phyloP scores from a whole-genome alignment of 1,140 invertebrate species.

The Bradynema listronoti region DNA sequence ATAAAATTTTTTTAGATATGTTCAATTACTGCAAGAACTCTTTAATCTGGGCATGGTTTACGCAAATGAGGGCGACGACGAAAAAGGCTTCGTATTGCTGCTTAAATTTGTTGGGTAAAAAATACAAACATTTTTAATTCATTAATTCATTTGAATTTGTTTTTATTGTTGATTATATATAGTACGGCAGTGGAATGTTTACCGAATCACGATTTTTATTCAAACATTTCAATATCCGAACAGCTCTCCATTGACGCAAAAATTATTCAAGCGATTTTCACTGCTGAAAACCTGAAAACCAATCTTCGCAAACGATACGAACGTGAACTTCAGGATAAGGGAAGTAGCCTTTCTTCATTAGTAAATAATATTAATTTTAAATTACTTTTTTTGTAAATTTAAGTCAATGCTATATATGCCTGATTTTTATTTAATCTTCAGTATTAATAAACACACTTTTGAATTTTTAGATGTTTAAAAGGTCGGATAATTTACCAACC shows the following conservation, averaged over 20 bases:
- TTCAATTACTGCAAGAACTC: constrained; percentile 7
- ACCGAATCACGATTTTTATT: constrained; percentile 4
- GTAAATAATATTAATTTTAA: too few species aligned
- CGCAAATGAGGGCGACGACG: constrained; percentile 3
- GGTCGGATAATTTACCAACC: too few species aligned
- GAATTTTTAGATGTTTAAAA: too few species aligned
- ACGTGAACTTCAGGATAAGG: neutral
- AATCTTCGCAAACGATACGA: constrained; percentile 1
- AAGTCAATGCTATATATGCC: too few species aligned
- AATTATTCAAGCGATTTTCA: constrained; percentile 12
- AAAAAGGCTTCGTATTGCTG: constrained; percentile 13
- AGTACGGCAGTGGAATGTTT: constrained; percentile 10
- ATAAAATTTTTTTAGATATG: constrained; percentile 2
- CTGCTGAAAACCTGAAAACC: constrained; percentile 11
- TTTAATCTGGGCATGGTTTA: constrained; percentile 10
- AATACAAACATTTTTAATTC: too few species aligned
- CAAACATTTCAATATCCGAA: neutral
- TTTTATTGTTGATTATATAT: neutral
- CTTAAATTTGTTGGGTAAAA: constrained; percentile 12
- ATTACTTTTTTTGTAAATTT: too few species aligned
- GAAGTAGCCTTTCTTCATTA: too few species aligned
- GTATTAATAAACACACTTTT: too few species aligned
- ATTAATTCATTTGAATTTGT: neutral
- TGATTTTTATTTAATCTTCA: too few species aligned
- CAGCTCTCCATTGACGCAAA: neutral